Evolutionary conservation across 1,140 invertebrate species (phyloP).

Genomic region (Propsilocerus akamusi): DNA sequence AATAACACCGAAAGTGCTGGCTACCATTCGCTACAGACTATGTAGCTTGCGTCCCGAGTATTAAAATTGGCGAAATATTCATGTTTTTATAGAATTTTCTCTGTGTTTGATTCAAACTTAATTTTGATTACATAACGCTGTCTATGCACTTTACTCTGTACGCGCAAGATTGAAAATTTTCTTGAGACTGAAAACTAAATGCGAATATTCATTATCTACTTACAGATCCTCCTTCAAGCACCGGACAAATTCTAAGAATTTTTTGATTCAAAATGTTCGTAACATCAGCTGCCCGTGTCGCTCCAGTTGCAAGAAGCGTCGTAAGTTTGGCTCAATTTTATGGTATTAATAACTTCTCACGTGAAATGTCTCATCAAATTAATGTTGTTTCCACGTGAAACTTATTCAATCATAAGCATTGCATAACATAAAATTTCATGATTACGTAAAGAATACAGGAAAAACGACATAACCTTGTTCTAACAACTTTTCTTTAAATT

Average conservation of each 20-base stretch:
- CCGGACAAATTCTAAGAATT: conserved; percentile 6
- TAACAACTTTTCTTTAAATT: conserved; percentile 9
- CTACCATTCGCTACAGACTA: too few species aligned
- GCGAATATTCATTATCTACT: not conserved
- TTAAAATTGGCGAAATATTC: too few species aligned
- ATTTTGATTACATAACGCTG: too few species aligned
- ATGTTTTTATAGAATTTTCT: too few species aligned
- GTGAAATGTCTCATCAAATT: not conserved
- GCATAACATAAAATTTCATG: conserved; percentile 7
- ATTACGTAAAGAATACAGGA: conserved; percentile 8
- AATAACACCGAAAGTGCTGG: too few species aligned
- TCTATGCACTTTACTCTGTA: too few species aligned
- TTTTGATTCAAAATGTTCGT: conserved; percentile 57
- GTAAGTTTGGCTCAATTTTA: conserved; percentile 37
- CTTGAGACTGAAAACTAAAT: too few species aligned
- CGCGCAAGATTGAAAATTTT: too few species aligned
- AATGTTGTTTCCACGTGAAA: not conserved
- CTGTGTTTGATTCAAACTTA: too few species aligned
- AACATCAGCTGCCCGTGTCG: conserved; percentile 28
- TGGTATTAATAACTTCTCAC: not conserved
- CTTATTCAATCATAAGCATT: not conserved
- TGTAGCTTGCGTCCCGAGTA: too few species aligned
- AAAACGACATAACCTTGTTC: conserved; percentile 3
- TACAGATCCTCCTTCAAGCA: conserved; percentile 2
- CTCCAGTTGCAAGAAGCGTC: conserved; percentile 55